Base-by-base conservation (phyloP, 2,797 vertebrate genomes). In the Stomatorhinus walkeri region DNA sequence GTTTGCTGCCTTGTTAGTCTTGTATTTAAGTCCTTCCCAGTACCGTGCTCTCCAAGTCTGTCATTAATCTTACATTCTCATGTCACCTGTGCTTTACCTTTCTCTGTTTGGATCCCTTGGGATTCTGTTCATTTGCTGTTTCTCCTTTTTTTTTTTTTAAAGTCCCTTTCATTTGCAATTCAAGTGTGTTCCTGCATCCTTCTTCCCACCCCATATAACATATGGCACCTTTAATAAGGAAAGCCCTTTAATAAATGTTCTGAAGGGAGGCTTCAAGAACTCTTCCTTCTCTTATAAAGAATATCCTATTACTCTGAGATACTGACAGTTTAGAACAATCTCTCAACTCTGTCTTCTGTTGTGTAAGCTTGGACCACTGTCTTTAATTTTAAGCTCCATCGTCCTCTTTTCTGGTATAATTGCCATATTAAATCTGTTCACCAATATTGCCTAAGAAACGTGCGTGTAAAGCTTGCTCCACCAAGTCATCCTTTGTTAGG, bases 401-500 rank as follows among this genome's bases (percentile, higher is more conserved):
- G 4, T 85, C 68, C 49, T 84, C 56, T 72, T 64, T 86, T 51
- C 46, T 52, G 9, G 51, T 51, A 85, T 89, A 90, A 90, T 84
- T 89, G 87, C 88, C 81, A 88, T 81, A 56, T 81, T 88, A 88
- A 88, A 89, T 90, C 76, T 88, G 28, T 56, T 36, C 48, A 43
- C 51, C n/a, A 87, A 22, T 9, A 61, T 24, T 61, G 56, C 56
- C 46, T 59, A 59, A 88, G 19, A 32, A 46, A 51, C 61, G 88
- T 19, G 81, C 68, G 59, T 87, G 64, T 2, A 54, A 85, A 88
- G 89, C 79, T 19, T 49, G 64, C 61, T 43, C 48, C 5, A 9
- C 6, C 22, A 28, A 52, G 87, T 88, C 87, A 4, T 87, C 56
- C 40, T 24, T 85, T 51, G 43, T n/a, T 19, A 72, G 24, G 49